Base-by-base conservation (phyloP, 1,140 invertebrate genomes). In the Drosophila fuyamai region DNA sequence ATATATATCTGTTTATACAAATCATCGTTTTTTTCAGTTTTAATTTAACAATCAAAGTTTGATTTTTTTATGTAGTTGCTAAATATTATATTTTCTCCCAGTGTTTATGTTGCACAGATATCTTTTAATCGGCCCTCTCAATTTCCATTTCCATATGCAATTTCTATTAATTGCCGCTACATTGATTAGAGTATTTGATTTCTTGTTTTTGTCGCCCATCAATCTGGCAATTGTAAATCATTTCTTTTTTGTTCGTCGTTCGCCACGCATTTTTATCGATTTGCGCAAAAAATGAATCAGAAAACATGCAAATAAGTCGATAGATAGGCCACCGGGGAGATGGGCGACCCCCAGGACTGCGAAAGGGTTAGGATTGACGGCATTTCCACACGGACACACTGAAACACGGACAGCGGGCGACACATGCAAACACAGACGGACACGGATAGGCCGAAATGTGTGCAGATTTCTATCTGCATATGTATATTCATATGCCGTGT, bases 281-380 rank as follows among this genome's bases (percentile, higher is more conserved):
- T 55, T 55, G 32, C 27, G 59, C 59, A 79, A 60, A 46, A 79
- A 79, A 79, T 47, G 61, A 83, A 83, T 84, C 76, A 68, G 65
- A 84, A 82, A 82, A 83, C 80, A 83, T 83, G 81, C 76, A 85
- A 84, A 84, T 84, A 46, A 77, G 72, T 77, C 58, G 57, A 63
- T 66, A 66, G 81, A 81, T 76, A 62, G 67, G 53, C 48, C 72
- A 57, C 61, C 32, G 40, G 67, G 76, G 67, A 74, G 68, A 16
- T 44, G 58, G 51, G 46, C 46, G 59, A 27, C 57, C 32, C 61
- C 60, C 81, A 73, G 61, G 71, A 58, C 79, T 76, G 76, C 84
- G 55, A 57, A 88, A 80, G 79, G 83, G 83, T 88, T 88, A 89
- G 81, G 84, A 88, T 83, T 89, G 83, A 83, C 67, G 76, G 79